Base-by-base conservation (phyloP, 2,113 vertebrate genomes). In the Leuciscus idus region DNA sequence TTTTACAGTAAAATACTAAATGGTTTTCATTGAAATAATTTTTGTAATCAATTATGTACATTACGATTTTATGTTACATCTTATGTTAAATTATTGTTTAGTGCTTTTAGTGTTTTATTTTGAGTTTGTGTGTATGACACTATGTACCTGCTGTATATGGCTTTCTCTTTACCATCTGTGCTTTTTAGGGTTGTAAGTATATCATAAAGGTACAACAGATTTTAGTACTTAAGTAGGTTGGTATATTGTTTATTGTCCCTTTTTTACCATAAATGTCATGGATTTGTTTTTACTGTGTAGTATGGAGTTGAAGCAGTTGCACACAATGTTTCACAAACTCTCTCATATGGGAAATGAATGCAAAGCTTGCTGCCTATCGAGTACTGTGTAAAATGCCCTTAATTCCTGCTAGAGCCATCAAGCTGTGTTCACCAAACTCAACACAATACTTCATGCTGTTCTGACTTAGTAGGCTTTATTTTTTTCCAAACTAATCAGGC, bases 341-440 rank as follows among this genome's bases (percentile, higher is more conserved):
- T 62, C 33, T 80, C 55, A 43, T 78, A 78, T 36, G 50, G n/a
- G 26, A 80, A 80, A 80, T 43, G 23, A 39, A 80, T 80, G 77
- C 77, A 80, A 80, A 62, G 57, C 77, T 61, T 13, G 19, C 57
- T 59, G 23, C 11, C 77, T 5, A 80, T 80, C 55, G 19, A 33
- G 75, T 78, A 3, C 50, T 43, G 36, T 80, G 33, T 80, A 80
- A 80, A 80, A 80, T 9, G 28, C 55, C 77, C 57, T 36, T 62
- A 80, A 80, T 80, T 80, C 77, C 52, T 55, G 48, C 28, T 33
- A 57, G 17, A 61, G 55, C 77, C 43, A 62, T 62, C 77, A 80
- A 62, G 77, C 77, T 80, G 77, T 80, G 77, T 62, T 80, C 77
- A 26, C 52, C 77, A 80, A 80, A 80, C 77, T 80, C 55, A 39